Percentiles rank a stretch among this genome's conserved stretches.
These are phyloP conservation scores for Acanthis flammea DNA, from an alignment of 2,797 vertebrate species.

Conservation along the genomic window DNA sequence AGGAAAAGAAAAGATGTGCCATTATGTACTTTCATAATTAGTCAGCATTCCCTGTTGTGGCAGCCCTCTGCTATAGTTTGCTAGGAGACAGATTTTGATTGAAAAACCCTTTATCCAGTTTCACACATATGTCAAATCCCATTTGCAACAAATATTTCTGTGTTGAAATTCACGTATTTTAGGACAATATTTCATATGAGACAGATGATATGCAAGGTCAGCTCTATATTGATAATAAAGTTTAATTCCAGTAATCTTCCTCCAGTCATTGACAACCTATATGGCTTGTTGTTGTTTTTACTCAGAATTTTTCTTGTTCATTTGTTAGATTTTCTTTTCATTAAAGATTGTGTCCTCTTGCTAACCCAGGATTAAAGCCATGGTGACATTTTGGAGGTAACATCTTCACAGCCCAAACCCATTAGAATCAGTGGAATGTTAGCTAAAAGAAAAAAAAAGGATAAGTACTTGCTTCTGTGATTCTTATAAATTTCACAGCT, in stretches of 20 bases:
- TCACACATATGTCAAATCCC: not conserved
- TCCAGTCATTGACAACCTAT: not conserved
- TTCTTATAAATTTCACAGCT: conserved; percentile 80
- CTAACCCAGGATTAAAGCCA: not conserved
- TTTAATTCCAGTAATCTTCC: not conserved
- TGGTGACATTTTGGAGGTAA: not conserved
- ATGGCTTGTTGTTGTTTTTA: not conserved
- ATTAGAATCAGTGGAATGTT: conserved; percentile 8
- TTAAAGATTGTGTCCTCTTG: not conserved
- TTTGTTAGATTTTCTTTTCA: not conserved
- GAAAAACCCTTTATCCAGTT: not conserved
- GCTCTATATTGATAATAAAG: not conserved
- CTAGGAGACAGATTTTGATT: not conserved
- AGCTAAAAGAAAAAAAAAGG: not conserved
- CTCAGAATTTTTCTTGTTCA: not conserved
- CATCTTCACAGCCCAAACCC: not conserved
- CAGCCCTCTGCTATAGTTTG: not conserved
- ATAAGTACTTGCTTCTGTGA: conserved; percentile 61
- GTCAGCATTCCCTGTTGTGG: not conserved
- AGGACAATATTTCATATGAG: not conserved
- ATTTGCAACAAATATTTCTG: not conserved
- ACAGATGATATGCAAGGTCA: not conserved
- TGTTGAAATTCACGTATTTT: not conserved
- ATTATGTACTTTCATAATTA: not conserved
- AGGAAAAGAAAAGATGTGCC: not conserved